Evolutionary conservation across 2,113 vertebrate genomes (phyloP), one percentile per base, ranked within the genome.

Genomic region (Psophia crepitans): DNA sequence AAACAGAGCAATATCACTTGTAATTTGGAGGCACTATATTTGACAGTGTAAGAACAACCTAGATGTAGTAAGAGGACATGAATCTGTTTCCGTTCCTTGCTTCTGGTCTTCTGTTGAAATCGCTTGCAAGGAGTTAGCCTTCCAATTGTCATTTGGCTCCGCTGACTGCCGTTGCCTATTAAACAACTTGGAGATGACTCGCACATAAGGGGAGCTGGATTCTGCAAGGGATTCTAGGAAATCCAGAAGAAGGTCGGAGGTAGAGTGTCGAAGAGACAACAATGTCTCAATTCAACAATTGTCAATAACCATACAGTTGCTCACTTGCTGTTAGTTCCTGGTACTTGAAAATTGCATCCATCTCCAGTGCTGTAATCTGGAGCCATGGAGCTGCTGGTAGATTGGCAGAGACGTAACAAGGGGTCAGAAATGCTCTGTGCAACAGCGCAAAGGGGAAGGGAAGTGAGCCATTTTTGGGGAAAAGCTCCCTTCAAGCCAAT

Each of bases 61-160:
- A 39, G 44, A 14, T 91, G 32, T 89, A 83, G 84, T 70, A 71
- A 5, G 77, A 92, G 44, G 57, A 65, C 48, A 6, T 49, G 32
- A 79, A 35, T 51, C 46, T 63, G 12, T 68, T 91, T 87, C 37
- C 44, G 33, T 85, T 95, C 37, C 37, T 87, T 87, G 23, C 44
- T 92, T 87, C n/a, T 88, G 37, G 33, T 75, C 51, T 89, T 92
- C 44, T 82, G 26, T 53, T 96, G 46, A 89, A 89, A 93, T 75
- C 0, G 0, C 48, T 90, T 92, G 41, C 33, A 44, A 64, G 63
- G 39, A 82, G 24, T 60, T 69, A 49, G 56, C 57, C 37, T 82
- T 81, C 54, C 46, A 39, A 8, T 88, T 93, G 39, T 85, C 16
- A 27, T 66, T 80, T 84, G 30, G 13, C 63, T 91, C 75, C 12